phyloP scores from a whole-genome alignment of 2,888 invertebrate genomes.

The Ellobium chinense region DNA sequence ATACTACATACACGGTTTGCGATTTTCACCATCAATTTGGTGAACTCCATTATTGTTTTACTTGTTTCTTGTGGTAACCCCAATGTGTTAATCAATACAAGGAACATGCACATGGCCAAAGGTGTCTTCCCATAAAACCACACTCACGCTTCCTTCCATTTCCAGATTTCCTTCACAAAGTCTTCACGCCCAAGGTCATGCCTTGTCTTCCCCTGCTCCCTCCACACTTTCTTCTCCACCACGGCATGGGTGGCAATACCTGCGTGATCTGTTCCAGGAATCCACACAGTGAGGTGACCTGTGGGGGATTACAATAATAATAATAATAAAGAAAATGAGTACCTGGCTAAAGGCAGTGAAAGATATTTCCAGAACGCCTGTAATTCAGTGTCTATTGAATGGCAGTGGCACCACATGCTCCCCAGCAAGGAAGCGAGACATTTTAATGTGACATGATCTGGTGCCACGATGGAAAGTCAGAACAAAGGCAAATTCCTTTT shows the following conservation, averaged over 20 bases:
- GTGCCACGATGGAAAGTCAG: too few species aligned
- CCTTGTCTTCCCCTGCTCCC: conserved; percentile 90
- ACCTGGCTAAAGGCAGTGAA: too few species aligned
- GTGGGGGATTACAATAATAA: too few species aligned
- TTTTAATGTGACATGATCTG: too few species aligned
- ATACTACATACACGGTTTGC: too few species aligned
- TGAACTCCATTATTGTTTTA: background rate
- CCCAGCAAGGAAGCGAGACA: too few species aligned
- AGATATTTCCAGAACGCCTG: too few species aligned
- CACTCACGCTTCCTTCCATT: conserved; percentile 92
- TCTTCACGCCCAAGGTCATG: conserved; percentile 97
- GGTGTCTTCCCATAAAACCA: background rate
- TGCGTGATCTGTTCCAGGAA: conserved; percentile 99
- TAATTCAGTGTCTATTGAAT: too few species aligned
- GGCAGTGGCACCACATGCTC: too few species aligned
- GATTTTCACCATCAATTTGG: too few species aligned
- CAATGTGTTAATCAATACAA: background rate
- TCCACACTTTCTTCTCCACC: conserved; percentile 96
- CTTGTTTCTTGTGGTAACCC: background rate
- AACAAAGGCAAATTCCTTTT: too few species aligned
- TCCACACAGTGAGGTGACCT: conserved; percentile 98
- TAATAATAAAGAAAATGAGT: too few species aligned
- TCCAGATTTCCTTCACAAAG: conserved; percentile 95
- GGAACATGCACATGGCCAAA: background rate
- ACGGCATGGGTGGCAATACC: conserved; percentile 99